Conservation (phyloP, 2,113 vertebrate species). For the Lamprologus callipterus region DNA sequence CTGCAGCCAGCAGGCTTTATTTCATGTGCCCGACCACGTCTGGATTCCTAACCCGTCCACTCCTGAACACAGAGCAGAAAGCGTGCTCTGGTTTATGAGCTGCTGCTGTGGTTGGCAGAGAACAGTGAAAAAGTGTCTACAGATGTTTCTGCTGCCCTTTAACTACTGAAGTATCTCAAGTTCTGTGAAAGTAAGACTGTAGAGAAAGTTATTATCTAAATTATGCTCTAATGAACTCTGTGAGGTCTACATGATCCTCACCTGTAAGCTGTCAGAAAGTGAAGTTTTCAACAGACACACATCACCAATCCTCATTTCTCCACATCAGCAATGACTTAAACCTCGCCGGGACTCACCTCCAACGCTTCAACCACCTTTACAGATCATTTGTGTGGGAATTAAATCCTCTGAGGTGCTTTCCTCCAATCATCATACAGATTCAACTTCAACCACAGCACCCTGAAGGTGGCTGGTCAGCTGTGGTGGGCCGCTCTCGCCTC, state of each 20-base stretch:
- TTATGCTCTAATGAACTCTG: fast-evolving
- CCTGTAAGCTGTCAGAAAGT: not conserved
- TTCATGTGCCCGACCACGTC: no score
- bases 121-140: fast-evolving
- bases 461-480: not conserved
- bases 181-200: fast-evolving
- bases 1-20: not conserved
- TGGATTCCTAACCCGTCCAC: no score
- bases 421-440: not conserved
- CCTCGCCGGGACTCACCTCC: not conserved
- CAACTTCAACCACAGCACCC: fast-evolving
- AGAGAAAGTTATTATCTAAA: not conserved
- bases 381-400: not conserved
- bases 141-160: not conserved
- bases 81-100: not conserved
- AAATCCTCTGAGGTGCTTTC: not conserved
- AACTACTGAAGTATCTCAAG: not conserved
- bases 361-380: fast-evolving
- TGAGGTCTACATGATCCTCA: not conserved
- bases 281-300: fast-evolving
- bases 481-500: not conserved
- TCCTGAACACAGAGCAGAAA: fast-evolving
- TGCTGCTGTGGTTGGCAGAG: not conserved
- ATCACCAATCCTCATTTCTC: fast-evolving
- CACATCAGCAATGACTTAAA: not conserved